Base-by-base conservation (phyloP, 2,113 vertebrate genomes). In the pig (Sus scrofa) region DNA sequence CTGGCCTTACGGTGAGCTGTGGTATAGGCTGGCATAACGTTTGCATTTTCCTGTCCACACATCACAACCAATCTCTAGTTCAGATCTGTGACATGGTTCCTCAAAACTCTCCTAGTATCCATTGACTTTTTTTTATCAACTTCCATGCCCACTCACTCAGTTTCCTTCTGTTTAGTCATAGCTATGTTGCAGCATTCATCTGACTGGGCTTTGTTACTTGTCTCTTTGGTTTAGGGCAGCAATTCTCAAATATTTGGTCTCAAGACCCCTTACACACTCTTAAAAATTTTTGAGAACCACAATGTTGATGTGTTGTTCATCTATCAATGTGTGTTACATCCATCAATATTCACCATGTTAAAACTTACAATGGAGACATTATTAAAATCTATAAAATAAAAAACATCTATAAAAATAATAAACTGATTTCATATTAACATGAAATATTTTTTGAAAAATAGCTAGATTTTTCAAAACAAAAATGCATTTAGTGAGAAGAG, bases 401-500 rank as follows among this genome's bases (percentile, higher is more conserved):
- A 79, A 37, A 52, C 30, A 56, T 34, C 77, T 37, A 11, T 30
- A 50, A 89, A 86, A 39, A 60, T 70, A 8, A 32, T n/a, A 86
- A 97, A 91, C 2, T 13, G 3, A 67, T 70, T 26, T 67, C 20
- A 77, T 22, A 6, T n/a, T 50, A 39, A 75, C 9, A 63, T 50
- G 58, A 68, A 92, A 30, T 39, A n/a, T 56, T 77, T 79, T 82
- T 78, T 83, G 52, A 67, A 83, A 93, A 84, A 75, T 32, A 78
- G 30, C n/a, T 54, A 15, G 18, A 12, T 54, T 89, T 92, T 92
- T 70, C 22, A 54, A 85, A 81, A 44, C n/a, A 74, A 75, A 91
- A 71, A 63, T 16, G 62, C 34, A 67, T 11, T 26, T 39, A 67
- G 39, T 70, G 54, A 58, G 37, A 73, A 30, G 20, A 56, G 7